Evolutionary conservation across 2,888 invertebrate species (phyloP), one percentile per base, ranked within the genome.

Genomic region (Adineta ricciae): DNA sequence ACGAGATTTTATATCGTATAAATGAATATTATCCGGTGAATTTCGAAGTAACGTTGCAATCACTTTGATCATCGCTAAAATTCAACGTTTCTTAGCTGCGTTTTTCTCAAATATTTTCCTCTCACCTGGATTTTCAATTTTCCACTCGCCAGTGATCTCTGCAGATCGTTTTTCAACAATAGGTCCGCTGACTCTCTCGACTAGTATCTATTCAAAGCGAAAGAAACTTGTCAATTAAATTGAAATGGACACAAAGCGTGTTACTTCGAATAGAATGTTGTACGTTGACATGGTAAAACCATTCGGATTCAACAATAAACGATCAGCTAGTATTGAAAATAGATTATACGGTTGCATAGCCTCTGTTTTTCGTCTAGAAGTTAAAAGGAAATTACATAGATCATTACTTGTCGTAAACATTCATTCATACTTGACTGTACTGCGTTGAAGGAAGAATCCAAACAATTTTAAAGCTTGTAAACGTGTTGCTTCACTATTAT

Each of bases 341-440:
- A 99, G 92, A 92, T 99, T 99, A 92, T 96, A 95, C 2, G 97
- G 96, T 87, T 95, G 95, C 96, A 99, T 97, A 85, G 97, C 96
- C 92, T 99, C 99, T 91, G 97, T 97, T 92, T 99, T 99, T 88
- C 99, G 93, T 92, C 96, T 96, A 92, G 24, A 89, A 88, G 52
- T 32, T 27, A 2, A 73, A 38, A 46, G 5, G 11, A 16, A 4
- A 32, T 38, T 1, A 73, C 0, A 38, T 73, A 0, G 24, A 36
- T 78, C 11, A 36, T 78, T 86, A 86, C 84, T 86, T 85, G 83
- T 16, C 36, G 27, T 83, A 0, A 9, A 46, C 11, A 46, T 46
- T 11, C 11, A 8, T 73, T 84, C 93, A 92, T 92, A 96, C 96
- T 98, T 99, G 91, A 97, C 95, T 87, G 99, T 99, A 91, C 97